Evolutionary conservation across 2,888 invertebrate genomes (phyloP).

Genomic region (Leucania comma): DNA sequence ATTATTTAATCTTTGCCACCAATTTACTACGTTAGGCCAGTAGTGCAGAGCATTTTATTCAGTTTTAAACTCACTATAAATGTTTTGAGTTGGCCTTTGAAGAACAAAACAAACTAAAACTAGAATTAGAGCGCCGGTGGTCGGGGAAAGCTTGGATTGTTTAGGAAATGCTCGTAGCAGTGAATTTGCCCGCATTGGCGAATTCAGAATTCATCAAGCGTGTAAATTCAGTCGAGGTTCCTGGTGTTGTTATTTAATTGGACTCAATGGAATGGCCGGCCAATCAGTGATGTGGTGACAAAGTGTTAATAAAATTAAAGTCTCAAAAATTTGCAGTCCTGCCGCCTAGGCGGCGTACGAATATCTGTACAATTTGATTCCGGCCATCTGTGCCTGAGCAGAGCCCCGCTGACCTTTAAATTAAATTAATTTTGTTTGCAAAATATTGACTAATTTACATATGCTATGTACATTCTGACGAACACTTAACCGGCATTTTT

Average conservation of each 20-base stretch:
- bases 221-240: slow-evolving; percentile 34
- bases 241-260: slow-evolving; percentile 31
- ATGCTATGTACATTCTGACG: too few relatives aligned
- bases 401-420: too few relatives aligned
- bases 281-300: slow-evolving; percentile 21
- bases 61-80: slow-evolving; percentile 23
- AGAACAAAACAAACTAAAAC: slow-evolving; percentile 43
- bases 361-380: too few relatives aligned
- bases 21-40: slow-evolving; percentile 24
- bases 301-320: slow-evolving; percentile 15
- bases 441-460: too few relatives aligned
- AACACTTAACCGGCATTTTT: too few relatives aligned
- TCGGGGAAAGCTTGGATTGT: slow-evolving; percentile 48
- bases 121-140: slow-evolving; percentile 50
- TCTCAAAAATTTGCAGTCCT: slow-evolving; percentile 4
- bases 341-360: too few relatives aligned
- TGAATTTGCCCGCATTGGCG: slow-evolving; percentile 49
- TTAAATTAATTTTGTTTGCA: too few relatives aligned
- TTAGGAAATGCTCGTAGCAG: slow-evolving; percentile 45
- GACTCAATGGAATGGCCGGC: slow-evolving; percentile 25
- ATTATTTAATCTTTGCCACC: slow-evolving; percentile 29
- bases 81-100: slow-evolving; percentile 50
- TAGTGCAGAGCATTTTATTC: slow-evolving; percentile 33
- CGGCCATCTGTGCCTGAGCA: too few relatives aligned
- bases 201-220: slow-evolving; percentile 39